Conservation (phyloP, 2,113 vertebrate species). For the Glareola pratincola region DNA sequence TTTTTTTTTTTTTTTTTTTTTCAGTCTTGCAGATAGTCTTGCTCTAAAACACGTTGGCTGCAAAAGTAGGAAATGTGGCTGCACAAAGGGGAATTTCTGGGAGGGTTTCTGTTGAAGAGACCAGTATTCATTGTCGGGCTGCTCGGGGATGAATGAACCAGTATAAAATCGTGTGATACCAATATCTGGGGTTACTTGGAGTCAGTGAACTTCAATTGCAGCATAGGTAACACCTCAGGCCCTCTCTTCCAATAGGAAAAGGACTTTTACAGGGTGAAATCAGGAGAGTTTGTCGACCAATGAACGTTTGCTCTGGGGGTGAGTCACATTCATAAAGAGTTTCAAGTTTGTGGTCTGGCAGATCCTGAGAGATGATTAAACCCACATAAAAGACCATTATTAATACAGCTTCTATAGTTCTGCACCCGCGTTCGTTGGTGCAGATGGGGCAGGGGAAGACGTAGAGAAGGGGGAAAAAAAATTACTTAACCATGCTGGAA, state of each 20-base stretch:
- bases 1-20: too few relatives aligned
- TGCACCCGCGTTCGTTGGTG: background rate
- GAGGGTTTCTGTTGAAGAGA: background rate
- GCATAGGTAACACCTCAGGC: constrained; percentile 52
- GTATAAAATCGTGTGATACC: background rate
- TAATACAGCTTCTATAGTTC: constrained; percentile 19
- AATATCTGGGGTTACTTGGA: constrained; percentile 29
- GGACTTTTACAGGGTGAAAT: background rate
- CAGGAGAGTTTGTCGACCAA: constrained; percentile 55
- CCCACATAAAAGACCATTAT: constrained; percentile 56
- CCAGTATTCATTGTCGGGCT: background rate
- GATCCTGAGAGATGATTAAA: constrained; percentile 43
- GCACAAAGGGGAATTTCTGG: background rate
- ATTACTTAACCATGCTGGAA: background rate
- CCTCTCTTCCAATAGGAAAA: constrained; percentile 48
- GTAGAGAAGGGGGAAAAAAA: too few relatives aligned
- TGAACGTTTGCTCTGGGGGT: background rate
- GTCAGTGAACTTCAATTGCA: constrained; percentile 29
- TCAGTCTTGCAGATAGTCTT: background rate
- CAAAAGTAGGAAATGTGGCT: background rate
- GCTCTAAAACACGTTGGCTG: background rate
- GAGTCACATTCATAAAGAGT: constrained; percentile 51
- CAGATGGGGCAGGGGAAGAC: background rate
- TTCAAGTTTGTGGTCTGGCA: constrained; percentile 44
- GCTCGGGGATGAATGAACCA: background rate